Conservation (phyloP, 2,888 invertebrate genomes). For the Lasius platythorax region DNA sequence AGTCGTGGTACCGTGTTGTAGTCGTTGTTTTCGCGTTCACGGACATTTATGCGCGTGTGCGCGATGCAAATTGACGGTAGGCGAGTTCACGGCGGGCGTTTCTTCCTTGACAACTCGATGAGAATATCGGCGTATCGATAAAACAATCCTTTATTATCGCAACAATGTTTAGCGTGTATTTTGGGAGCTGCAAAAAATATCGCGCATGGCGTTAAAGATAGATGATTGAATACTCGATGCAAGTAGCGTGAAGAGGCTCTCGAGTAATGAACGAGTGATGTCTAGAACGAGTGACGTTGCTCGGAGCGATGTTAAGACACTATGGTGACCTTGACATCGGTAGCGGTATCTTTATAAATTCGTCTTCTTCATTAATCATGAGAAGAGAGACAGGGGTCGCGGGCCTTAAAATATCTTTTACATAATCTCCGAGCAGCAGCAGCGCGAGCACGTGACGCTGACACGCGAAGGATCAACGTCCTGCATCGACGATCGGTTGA, state of each 20-base stretch:
- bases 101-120: slow-evolving; percentile 14
- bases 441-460: slow-evolving; percentile 47
- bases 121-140: neutral
- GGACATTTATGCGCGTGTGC: slow-evolving; percentile 58
- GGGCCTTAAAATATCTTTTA: slow-evolving; percentile 68
- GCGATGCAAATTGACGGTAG: slow-evolving; percentile 70
- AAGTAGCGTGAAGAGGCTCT: neutral
- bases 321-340: slow-evolving; percentile 60
- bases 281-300: slow-evolving; percentile 4
- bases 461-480: slow-evolving; percentile 70
- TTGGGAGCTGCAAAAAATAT: neutral
- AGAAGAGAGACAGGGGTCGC: slow-evolving; percentile 63
- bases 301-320: slow-evolving; percentile 31
- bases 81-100: neutral
- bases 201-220: neutral
- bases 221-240: slow-evolving; percentile 1
- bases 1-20: slow-evolving; percentile 63
- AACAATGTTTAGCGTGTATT: neutral
- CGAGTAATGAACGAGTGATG: neutral
- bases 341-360: slow-evolving; percentile 65
- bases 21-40: slow-evolving; percentile 69
- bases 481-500: slow-evolving; percentile 50
- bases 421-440: slow-evolving; percentile 60
- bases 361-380: slow-evolving; percentile 73
- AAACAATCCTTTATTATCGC: neutral